Percentiles rank a stretch among this genome's conserved stretches.
Conservation (phyloP, 2,113 vertebrate genomes). For the Hemiprocne comata region DNA sequence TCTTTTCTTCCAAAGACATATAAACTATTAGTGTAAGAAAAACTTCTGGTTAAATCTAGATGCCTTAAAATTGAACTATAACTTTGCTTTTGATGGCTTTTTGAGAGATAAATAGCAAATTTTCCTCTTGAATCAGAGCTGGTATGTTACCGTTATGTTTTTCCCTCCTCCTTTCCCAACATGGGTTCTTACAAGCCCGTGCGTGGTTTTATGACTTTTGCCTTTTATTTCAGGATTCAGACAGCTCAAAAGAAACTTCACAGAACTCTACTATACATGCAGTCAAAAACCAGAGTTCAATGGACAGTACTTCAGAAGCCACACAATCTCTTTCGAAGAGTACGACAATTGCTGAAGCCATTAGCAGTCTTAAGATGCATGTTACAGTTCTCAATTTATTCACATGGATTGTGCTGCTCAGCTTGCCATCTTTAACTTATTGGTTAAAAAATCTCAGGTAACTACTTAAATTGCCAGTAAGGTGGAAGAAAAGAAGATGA, state of each 20-base stretch:
- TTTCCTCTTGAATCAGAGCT: neutral
- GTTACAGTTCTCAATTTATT: conserved; percentile 82
- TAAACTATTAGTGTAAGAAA: neutral
- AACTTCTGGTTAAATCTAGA: neutral
- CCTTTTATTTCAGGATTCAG: conserved; percentile 56
- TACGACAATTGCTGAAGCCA: conserved; percentile 70
- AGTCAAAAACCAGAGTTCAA: neutral
- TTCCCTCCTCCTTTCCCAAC: neutral
- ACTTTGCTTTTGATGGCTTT: neutral
- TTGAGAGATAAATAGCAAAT: neutral
- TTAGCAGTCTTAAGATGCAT: conserved; percentile 87
- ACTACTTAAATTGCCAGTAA: neutral
- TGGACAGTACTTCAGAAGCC: neutral
- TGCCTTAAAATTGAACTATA: neutral
- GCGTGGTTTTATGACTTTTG: neutral
- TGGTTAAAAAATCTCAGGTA: conserved; percentile 95
- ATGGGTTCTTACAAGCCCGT: neutral
- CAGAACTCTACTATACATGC: neutral
- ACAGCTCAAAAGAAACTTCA: conserved; percentile 52
- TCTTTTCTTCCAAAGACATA: neutral
- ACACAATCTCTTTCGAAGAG: neutral
- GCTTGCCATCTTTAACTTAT: conserved; percentile 87
- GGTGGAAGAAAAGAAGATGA: neutral
- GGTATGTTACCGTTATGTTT: neutral
- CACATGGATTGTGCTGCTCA: conserved; percentile 83